A percentile compares a stretch with the other conserved stretches of the same genome.
These are phyloP conservation scores for Corticium candelabrum DNA, from an alignment of 37 sponge, comb jelly and placozoan genomes.

Conservation along the genomic window DNA sequence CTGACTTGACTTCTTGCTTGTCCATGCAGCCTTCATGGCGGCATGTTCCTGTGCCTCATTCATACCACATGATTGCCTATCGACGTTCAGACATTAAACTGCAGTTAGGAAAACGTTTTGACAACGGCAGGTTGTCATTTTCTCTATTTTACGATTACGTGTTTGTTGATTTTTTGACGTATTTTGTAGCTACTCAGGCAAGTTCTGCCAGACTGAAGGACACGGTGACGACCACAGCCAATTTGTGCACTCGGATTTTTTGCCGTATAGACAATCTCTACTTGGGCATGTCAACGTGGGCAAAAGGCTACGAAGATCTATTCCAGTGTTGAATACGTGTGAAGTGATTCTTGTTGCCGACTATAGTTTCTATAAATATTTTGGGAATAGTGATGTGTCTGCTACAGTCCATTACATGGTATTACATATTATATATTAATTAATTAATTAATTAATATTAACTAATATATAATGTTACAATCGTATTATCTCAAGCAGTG, in stretches of 20 bases:
- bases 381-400: constrained; percentile 1
- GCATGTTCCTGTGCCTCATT: not conserved
- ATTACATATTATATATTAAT: too few relatives aligned
- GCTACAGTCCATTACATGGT: constrained; percentile 13
- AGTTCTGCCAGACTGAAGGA: too few relatives aligned
- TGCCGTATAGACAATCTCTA: too few relatives aligned
- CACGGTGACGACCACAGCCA: too few relatives aligned
- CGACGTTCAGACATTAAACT: not conserved
- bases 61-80: not conserved
- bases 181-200: too few relatives aligned
- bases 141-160: too few relatives aligned
- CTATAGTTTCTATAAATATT: constrained; percentile 13
- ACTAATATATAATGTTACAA: too few relatives aligned
- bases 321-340: constrained; percentile 8
- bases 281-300: not conserved
- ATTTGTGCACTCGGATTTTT: too few relatives aligned
- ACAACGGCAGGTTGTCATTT: not conserved
- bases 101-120: not conserved
- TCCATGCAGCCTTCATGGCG: not conserved
- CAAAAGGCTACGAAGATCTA: not conserved
- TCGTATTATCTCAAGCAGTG: too few relatives aligned
- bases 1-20: too few relatives aligned
- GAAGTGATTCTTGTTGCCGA: constrained; percentile 19
- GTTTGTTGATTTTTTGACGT: too few relatives aligned
- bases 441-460: too few relatives aligned